A percentile compares a stretch with the other conserved stretches of the same genome.
These are phyloP conservation scores for Temnothorax ravouxi DNA, from an alignment of 2,888 invertebrate species.

Conservation along the genomic window DNA sequence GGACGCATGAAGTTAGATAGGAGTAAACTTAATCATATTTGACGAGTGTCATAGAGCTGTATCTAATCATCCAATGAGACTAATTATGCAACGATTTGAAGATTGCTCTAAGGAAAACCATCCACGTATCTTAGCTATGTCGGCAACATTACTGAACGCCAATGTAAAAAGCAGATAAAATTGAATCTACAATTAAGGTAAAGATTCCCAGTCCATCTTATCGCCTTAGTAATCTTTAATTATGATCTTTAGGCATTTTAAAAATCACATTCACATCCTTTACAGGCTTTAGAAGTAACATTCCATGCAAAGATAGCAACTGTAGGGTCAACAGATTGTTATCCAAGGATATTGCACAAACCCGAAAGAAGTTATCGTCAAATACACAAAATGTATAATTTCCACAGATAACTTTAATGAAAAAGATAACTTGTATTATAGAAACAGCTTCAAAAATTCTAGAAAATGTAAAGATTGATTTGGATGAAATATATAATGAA, in stretches of 20 bases:
- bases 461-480: slow-evolving; percentile 56
- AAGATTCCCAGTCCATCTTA: neutral
- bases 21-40: slow-evolving; percentile 93
- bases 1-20: slow-evolving; percentile 86
- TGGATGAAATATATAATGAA: slow-evolving; percentile 31
- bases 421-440: slow-evolving; percentile 56
- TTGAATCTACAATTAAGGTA: slow-evolving; percentile 87
- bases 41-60: slow-evolving; percentile 98
- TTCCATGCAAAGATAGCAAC: slow-evolving; percentile 92
- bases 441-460: slow-evolving; percentile 56
- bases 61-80: slow-evolving; percentile 93
- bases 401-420: slow-evolving; percentile 43
- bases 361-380: slow-evolving; percentile 85
- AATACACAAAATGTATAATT: slow-evolving; percentile 77
- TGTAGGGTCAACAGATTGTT: slow-evolving; percentile 88
- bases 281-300: slow-evolving; percentile 88
- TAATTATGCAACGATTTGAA: slow-evolving; percentile 90
- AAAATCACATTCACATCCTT: neutral
- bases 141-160: slow-evolving; percentile 94
- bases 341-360: slow-evolving; percentile 88
- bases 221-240: neutral
- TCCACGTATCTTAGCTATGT: slow-evolving; percentile 94
- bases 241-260: neutral
- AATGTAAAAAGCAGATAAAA: slow-evolving; percentile 88
- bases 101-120: slow-evolving; percentile 85